Evolutionary conservation across 1,140 invertebrate species (phyloP).

Genomic region (Conus betulinus): DNA sequence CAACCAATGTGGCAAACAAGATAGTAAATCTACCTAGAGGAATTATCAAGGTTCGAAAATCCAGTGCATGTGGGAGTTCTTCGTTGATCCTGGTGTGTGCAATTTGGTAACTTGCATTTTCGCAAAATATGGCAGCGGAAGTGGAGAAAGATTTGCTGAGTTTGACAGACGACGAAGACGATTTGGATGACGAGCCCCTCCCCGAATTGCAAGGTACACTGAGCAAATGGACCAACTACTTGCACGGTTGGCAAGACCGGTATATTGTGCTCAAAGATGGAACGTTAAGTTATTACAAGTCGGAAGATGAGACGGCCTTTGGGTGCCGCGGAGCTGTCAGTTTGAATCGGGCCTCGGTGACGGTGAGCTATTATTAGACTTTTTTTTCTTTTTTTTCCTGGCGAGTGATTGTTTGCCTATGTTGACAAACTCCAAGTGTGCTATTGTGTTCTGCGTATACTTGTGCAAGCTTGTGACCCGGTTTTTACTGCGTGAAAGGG

Average conservation of each 20-base stretch:
- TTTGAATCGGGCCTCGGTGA: conserved; percentile 93
- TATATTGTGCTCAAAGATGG: conserved; percentile 97
- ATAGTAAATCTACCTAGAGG: too few relatives aligned
- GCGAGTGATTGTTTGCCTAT: too few relatives aligned
- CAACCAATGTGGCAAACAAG: too few relatives aligned
- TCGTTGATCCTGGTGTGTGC: background rate
- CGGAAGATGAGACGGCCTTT: conserved; percentile 93
- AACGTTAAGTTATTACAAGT: conserved; percentile 98
- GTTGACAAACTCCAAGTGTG: too few relatives aligned
- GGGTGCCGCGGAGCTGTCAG: conserved; percentile 97
- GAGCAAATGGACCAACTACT: conserved; percentile 99
- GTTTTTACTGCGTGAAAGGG: too few relatives aligned
- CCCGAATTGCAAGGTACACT: conserved; percentile 77
- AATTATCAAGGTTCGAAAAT: background rate
- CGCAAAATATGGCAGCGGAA: conserved; percentile 7
- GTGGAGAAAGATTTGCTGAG: conserved; percentile 68
- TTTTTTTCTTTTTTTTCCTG: too few relatives aligned
- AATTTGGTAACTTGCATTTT: background rate
- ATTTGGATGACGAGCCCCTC: conserved; percentile 69
- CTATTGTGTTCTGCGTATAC: too few relatives aligned
- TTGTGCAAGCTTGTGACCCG: too few relatives aligned
- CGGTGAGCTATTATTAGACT: conserved; percentile 80
- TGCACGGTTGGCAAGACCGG: conserved; percentile 98
- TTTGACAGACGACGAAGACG: conserved; percentile 73
- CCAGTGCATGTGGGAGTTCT: background rate